A percentile compares a stretch with the other conserved stretches of the same genome.
phyloP scores from a whole-genome alignment of 1,140 invertebrate genomes.

The Archegozetes longisetosus region DNA sequence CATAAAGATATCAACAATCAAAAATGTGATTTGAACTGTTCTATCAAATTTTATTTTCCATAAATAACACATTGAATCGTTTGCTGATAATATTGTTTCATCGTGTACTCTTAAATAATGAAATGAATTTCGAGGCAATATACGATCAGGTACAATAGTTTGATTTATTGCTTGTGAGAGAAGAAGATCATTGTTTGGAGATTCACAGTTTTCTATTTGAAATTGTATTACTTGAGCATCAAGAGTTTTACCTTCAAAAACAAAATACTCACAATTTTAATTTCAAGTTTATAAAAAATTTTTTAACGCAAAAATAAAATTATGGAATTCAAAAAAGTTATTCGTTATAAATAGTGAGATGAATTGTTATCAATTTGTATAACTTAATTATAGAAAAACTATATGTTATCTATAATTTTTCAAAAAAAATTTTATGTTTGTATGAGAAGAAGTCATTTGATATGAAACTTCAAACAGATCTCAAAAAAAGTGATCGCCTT shows the following conservation, averaged over 20 bases:
- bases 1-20: background rate
- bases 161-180: background rate
- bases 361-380: background rate
- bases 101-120: background rate
- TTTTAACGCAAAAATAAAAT: background rate
- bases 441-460: background rate
- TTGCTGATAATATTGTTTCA: background rate
- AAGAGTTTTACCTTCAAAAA: background rate
- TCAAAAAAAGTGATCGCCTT: background rate
- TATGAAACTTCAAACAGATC: background rate
- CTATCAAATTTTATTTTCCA: background rate
- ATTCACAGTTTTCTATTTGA: background rate
- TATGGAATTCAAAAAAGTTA: background rate
- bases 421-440: background rate
- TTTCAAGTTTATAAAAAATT: background rate
- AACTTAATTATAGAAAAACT: background rate
- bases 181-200: background rate
- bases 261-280: background rate
- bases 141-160: background rate
- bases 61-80: background rate
- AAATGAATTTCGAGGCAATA: background rate
- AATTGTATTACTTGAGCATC: background rate
- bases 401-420: background rate
- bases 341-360: background rate
- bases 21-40: background rate